These are phyloP conservation scores for Burhinus bistriatus DNA, from an alignment of 2,113 vertebrate genomes.

Conservation along the genomic window DNA sequence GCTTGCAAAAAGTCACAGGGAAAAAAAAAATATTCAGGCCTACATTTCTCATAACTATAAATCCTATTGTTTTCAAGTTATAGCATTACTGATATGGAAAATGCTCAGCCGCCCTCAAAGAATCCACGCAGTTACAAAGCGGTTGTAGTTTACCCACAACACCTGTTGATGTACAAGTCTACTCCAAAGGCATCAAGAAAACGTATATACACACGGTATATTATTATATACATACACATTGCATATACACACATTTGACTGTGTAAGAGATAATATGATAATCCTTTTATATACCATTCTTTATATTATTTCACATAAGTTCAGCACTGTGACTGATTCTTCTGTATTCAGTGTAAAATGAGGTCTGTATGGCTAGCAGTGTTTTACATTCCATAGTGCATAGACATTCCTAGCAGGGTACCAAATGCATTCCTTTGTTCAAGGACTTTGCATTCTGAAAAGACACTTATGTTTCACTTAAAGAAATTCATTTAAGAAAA, in stretches of 20 bases:
- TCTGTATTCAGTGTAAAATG: background rate
- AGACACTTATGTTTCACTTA: background rate
- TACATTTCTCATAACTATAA: background rate
- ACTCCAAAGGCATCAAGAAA: background rate
- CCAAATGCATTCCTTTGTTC: background rate
- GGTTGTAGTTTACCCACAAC: background rate
- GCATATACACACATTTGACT: background rate
- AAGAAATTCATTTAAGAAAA: background rate
- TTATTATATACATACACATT: background rate
- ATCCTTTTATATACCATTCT: background rate
- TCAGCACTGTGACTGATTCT: background rate
- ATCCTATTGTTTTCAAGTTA: background rate
- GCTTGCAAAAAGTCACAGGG: background rate
- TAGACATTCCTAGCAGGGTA: background rate
- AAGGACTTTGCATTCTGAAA: background rate
- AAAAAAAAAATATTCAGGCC: background rate
- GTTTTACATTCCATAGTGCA: background rate
- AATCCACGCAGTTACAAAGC: background rate
- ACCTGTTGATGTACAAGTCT: background rate
- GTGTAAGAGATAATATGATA: background rate
- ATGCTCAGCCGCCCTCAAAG: background rate
- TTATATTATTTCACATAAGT: background rate
- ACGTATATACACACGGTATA: background rate
- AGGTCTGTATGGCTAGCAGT: background rate
- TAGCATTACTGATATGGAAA: background rate